Evolutionary conservation across 92 coral and sea anemone species (phyloP).

Genomic region (Siderastrea radians): DNA sequence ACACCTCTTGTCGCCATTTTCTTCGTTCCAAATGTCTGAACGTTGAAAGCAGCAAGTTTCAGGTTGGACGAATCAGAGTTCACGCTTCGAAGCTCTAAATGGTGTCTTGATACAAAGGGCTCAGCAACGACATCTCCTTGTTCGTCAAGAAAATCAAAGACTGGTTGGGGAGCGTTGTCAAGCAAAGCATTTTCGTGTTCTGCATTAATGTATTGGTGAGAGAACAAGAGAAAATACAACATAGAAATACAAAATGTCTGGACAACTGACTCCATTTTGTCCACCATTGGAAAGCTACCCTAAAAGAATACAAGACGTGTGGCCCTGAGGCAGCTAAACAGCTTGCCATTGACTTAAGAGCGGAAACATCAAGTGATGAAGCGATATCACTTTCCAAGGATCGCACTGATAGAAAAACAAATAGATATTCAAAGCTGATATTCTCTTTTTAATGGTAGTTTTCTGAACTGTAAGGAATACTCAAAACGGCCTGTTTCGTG

Average conservation of each 20-base stretch:
- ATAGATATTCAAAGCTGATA: neutral
- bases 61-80: slow-evolving; percentile 48
- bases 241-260: neutral
- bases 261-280: neutral
- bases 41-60: slow-evolving; percentile 88
- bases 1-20: slow-evolving; percentile 75
- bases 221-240: neutral
- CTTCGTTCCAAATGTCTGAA: slow-evolving; percentile 72
- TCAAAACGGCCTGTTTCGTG: too few relatives aligned
- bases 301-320: too few relatives aligned
- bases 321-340: neutral
- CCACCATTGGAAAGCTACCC: neutral
- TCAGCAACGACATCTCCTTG: neutral
- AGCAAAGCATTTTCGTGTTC: neutral
- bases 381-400: neutral
- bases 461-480: too few relatives aligned
- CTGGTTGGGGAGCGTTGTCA: neutral
- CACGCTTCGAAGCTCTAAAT: neutral
- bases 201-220: neutral
- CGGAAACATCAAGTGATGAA: neutral
- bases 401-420: neutral
- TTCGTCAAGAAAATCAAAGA: neutral
- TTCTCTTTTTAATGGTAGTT: too few relatives aligned
- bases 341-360: neutral
- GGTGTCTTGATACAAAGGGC: neutral